Evolutionary conservation across 2,888 invertebrate genomes (phyloP), one percentile per base, ranked within the genome.

Genomic region (Diogma glabrata): DNA sequence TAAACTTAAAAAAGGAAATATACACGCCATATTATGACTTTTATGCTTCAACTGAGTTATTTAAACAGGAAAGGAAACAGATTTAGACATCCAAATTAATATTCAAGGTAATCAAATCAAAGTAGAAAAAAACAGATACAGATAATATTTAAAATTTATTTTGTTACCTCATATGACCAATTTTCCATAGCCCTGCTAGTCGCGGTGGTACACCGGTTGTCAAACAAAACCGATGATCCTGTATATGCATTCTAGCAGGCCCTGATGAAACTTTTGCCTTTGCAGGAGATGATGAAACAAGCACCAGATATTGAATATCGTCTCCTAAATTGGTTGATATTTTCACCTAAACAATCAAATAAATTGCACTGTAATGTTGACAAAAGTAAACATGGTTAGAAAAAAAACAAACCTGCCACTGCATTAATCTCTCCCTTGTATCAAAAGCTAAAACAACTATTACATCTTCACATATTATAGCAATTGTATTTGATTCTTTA

Each of bases 351-450:
- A n/a, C n/a, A n/a, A n/a, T n/a, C n/a, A n/a, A n/a, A n/a, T n/a
- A n/a, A n/a, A n/a, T n/a, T n/a, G n/a, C n/a, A n/a, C n/a, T n/a
- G n/a, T n/a, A n/a, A n/a, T n/a, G n/a, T n/a, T n/a, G n/a, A n/a
- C n/a, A n/a, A n/a, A n/a, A n/a, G n/a, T n/a, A n/a, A n/a, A n/a
- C n/a, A n/a, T n/a, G n/a, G n/a, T n/a, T n/a, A n/a, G n/a, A n/a
- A n/a, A n/a, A n/a, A n/a, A n/a, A n/a, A n/a, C n/a, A n/a, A n/a
- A 84, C 81, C 69, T 89, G 88, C 90, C 91, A 92, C 61, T 89
- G 83, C 63, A 91, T 88, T 53, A 91, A 75, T 53, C 84, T 73
- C 67, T 91, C 91, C 55, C 90, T 73, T 38, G 85, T 86, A 64
- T 90, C 89, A 64, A 91, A 90, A 0, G 91, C 89, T 53, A 91